Percentiles rank a stretch among this genome's conserved stretches.
These are phyloP conservation scores for Notiomystis cincta DNA, from an alignment of 2,113 vertebrate species.

Conservation along the genomic window DNA sequence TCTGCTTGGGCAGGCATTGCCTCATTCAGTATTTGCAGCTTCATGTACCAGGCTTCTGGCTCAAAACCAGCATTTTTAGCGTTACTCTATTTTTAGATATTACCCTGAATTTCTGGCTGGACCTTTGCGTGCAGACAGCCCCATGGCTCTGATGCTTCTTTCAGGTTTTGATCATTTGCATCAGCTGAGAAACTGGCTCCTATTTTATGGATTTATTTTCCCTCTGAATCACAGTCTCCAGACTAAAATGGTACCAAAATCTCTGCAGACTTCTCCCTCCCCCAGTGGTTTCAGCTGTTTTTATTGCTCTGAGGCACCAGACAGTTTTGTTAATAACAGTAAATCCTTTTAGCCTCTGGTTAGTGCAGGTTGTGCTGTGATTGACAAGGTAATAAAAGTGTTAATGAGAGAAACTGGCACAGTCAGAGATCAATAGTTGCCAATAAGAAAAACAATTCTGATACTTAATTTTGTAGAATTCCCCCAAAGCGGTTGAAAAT, in stretches of 20 bases:
- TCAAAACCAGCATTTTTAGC: neutral
- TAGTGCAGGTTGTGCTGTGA: constrained; percentile 68
- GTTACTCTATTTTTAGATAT: neutral
- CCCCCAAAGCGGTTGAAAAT: constrained; percentile 63
- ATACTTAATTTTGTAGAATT: constrained; percentile 73
- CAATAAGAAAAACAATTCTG: constrained; percentile 78
- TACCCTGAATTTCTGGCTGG: neutral
- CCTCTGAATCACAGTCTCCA: constrained; percentile 40
- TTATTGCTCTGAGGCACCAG: constrained; percentile 68
- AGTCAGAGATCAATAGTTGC: constrained; percentile 73
- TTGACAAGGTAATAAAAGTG: constrained; percentile 81
- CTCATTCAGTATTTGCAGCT: neutral
- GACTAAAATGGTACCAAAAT: constrained; percentile 50
- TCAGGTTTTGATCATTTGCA: neutral
- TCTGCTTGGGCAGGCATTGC: neutral
- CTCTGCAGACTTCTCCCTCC: constrained; percentile 51
- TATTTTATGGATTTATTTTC: neutral
- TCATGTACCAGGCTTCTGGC: rapidly evolving
- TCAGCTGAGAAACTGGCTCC: neutral
- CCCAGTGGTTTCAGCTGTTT: constrained; percentile 50
- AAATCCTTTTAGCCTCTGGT: constrained; percentile 74
- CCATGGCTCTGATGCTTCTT: neutral
- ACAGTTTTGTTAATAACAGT: constrained; percentile 74
- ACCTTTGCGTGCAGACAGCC: neutral
- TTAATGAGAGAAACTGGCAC: constrained; percentile 75